Evolutionary conservation across 2,113 vertebrate genomes (phyloP).

Genomic region (Gopherus flavomarginatus): DNA sequence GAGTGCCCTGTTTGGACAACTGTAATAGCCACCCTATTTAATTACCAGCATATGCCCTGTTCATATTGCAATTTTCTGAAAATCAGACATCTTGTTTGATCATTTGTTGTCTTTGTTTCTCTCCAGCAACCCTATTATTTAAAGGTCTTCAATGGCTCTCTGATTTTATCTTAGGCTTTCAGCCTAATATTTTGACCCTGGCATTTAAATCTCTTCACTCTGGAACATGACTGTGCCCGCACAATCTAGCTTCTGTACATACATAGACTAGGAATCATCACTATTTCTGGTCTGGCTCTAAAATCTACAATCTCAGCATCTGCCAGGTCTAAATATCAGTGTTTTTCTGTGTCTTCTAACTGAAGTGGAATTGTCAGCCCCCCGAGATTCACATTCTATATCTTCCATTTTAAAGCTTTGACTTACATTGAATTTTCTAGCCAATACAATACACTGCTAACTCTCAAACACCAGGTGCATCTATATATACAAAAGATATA

Average conservation of each 20-base stretch:
- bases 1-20: not conserved
- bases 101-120: not conserved
- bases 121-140: not conserved
- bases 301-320: not conserved
- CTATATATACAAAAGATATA: not conserved
- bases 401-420: not conserved
- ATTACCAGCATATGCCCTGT: not conserved
- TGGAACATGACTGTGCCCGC: not conserved
- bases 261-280: not conserved
- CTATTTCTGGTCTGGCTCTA: not conserved
- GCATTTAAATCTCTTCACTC: not conserved
- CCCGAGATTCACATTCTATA: not conserved
- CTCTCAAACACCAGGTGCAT: not conserved
- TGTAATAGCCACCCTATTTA: fast-evolving
- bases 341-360: not conserved
- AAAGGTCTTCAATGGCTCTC: not conserved
- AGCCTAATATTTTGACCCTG: not conserved
- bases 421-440: not conserved
- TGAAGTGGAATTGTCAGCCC: not conserved
- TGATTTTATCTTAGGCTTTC: not conserved
- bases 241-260: not conserved
- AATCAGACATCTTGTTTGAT: not conserved
- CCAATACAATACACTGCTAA: not conserved
- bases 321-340: not conserved
- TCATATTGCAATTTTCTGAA: not conserved